Conservation (phyloP, 2,888 invertebrate species). For the Desoria tigrina region DNA sequence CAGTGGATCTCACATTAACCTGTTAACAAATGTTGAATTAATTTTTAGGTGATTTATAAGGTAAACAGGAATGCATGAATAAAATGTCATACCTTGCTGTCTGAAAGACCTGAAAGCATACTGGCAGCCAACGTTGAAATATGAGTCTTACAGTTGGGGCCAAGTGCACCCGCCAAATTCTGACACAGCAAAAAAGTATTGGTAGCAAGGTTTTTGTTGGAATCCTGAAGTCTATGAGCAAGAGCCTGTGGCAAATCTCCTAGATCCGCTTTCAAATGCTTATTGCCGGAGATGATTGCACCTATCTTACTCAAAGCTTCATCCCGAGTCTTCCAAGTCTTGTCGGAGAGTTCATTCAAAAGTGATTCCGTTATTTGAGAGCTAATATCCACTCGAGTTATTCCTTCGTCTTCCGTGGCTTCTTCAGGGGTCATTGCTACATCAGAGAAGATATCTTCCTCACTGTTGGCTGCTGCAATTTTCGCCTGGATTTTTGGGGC, state of each 20-base stretch:
- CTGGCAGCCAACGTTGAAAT: conserved; percentile 80
- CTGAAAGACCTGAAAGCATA: conserved; percentile 68
- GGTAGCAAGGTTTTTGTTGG: conserved; percentile 88
- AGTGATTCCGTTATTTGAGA: conserved; percentile 78
- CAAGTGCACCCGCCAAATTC: conserved; percentile 78
- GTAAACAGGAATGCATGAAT: not conserved
- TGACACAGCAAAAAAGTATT: conserved; percentile 81
- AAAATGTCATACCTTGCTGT: conserved; percentile 67
- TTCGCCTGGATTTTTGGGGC: conserved; percentile 56
- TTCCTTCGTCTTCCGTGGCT: conserved; percentile 49
- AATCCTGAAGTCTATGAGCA: conserved; percentile 76
- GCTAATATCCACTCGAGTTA: conserved; percentile 79
- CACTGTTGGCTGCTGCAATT: conserved; percentile 21
- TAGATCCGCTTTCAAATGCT: conserved; percentile 77
- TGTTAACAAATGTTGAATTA: conserved; percentile 59
- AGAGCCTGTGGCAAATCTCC: conserved; percentile 82
- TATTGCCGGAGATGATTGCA: conserved; percentile 71
- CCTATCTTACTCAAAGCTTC: conserved; percentile 74
- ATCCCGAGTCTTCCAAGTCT: conserved; percentile 87
- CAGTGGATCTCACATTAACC: conserved; percentile 76
- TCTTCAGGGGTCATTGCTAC: conserved; percentile 56
- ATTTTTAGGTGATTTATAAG: not conserved
- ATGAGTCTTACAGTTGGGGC: conserved; percentile 75
- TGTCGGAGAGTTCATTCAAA: conserved; percentile 78
- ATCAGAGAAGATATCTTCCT: not conserved